Base-by-base conservation (phyloP, 2,113 vertebrate species). In the Zingel zingel region DNA sequence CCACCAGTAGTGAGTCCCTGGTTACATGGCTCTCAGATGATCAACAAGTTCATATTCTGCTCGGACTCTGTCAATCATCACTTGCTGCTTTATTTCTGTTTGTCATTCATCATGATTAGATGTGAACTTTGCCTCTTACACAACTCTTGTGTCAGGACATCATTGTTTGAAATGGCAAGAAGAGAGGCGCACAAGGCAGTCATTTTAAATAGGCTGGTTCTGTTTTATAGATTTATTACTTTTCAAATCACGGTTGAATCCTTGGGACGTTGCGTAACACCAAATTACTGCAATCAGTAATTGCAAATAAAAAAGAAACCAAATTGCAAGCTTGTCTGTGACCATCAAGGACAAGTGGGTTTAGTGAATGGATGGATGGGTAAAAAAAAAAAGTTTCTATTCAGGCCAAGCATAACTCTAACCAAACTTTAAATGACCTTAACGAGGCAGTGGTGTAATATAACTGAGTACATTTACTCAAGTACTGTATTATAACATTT, bases 61-160 rank as follows among this genome's bases (percentile, higher is more conserved):
- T 70, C 36, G 7, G 5, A 21, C 64, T 69, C 58, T 65, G 73
- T 56, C 36, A 63, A 48, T 76, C 72, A 76, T 76, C 73, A 10
- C 33, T 27, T 3, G 13, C 48, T 54, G 65, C 56, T 62, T 63
- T 47, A 56, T 48, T 47, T 50, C 43, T 36, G 27, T 51, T 4
- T 33, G 48, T 39, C 57, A 50, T 39, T 58, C 59, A 39, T 77
- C 39, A 9, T 25, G 27, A 30, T n/a, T 48, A 51, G 51, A 51
- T 3, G 3, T 65, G 59, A 77, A 77, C 81, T 83, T 77, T 71
- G 74, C 39, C n/a, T 72, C 21, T 76, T 82, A 39, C 73, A 23
- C 36, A 70, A 65, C 18, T 2, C 27, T 43, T 2, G 53, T 11
- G 51, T 66, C 63, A n/a, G 25, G 47, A n/a, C 25, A 25, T 45